phyloP scores from a whole-genome alignment of 2,888 invertebrate species.

The Andrena hattorfiana region DNA sequence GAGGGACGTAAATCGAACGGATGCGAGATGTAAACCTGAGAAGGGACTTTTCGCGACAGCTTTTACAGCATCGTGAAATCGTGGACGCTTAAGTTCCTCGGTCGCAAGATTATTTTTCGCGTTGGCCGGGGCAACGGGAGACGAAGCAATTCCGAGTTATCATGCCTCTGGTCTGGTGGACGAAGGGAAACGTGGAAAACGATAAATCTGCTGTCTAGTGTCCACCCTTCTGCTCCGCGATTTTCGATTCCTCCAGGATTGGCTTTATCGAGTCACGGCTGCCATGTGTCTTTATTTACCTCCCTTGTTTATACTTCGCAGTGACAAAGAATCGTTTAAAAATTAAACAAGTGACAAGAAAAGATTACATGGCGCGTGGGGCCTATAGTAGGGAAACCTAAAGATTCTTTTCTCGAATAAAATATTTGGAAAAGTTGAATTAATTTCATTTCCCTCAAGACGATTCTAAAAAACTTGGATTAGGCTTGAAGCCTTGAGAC shows the following conservation, averaged over 20 bases:
- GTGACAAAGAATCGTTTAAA: not conserved
- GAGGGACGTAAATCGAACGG: too few species aligned
- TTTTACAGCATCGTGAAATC: conserved; percentile 9
- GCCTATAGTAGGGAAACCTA: too few species aligned
- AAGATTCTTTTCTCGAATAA: too few species aligned
- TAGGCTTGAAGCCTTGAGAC: too few species aligned
- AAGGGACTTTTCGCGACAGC: not conserved
- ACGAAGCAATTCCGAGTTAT: conserved; percentile 73
- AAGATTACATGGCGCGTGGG: too few species aligned
- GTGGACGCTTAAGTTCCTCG: conserved; percentile 1
- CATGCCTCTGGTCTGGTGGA: conserved; percentile 64
- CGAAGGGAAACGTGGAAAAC: conserved; percentile 59
- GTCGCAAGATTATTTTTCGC: conserved; percentile 34
- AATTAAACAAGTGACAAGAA: too few species aligned
- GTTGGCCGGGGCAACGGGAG: not conserved
- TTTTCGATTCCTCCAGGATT: conserved; percentile 32
- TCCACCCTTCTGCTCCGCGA: conserved; percentile 27
- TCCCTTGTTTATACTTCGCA: not conserved
- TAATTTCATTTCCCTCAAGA: too few species aligned
- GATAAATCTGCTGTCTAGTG: conserved; percentile 67
- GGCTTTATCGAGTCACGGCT: conserved; percentile 64
- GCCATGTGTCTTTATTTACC: conserved; percentile 68
- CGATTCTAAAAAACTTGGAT: too few species aligned
- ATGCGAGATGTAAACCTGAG: too few species aligned
- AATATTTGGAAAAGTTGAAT: too few species aligned